Percentiles rank a stretch among this genome's conserved stretches.
These are phyloP conservation scores for Eulemur mongoz DNA, from an alignment of 2,797 vertebrate genomes.

Conservation along the genomic window DNA sequence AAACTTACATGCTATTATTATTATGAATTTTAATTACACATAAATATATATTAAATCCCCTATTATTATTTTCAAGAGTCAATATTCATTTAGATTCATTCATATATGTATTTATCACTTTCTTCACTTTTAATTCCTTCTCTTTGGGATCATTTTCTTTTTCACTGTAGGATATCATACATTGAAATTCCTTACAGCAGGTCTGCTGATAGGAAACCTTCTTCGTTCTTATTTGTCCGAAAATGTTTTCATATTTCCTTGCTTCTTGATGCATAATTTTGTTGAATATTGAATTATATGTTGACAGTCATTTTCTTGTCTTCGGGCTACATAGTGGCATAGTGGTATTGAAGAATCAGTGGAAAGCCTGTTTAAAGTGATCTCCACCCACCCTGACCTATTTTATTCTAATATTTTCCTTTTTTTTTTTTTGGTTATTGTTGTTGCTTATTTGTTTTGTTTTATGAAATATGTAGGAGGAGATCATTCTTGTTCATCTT, in stretches of 20 bases:
- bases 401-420: neutral
- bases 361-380: neutral
- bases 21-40: neutral
- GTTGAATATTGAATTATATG: neutral
- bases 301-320: neutral
- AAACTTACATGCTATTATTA: neutral
- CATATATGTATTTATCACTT: neutral
- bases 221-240: neutral
- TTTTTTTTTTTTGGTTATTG: neutral
- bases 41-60: neutral
- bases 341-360: neutral
- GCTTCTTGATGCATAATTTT: neutral
- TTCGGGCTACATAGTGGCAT: neutral
- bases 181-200: neutral
- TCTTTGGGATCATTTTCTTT: neutral
- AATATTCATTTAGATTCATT: neutral
- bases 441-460: neutral
- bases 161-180: neutral
- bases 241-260: neutral
- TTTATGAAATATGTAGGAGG: neutral
- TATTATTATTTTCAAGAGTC: neutral
- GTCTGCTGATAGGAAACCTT: neutral
- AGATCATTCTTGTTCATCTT: neutral
- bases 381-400: neutral
- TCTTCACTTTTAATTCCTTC: neutral